These are phyloP conservation scores for Istiophorus platypterus DNA, from an alignment of 2,113 vertebrate species.

Conservation along the genomic window DNA sequence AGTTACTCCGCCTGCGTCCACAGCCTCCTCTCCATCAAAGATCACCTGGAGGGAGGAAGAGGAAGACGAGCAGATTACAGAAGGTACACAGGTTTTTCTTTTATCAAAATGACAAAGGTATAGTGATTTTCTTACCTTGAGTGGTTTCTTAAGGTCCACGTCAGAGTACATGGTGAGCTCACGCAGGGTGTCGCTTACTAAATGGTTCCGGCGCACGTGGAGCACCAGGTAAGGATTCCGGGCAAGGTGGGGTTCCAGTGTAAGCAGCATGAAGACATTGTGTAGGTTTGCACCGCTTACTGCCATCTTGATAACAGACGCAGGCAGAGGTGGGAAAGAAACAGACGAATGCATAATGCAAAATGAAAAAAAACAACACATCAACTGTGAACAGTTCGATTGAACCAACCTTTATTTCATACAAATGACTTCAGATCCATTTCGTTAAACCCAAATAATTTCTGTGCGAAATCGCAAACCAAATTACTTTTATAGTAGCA, in stretches of 20 bases:
- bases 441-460: neutral
- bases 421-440: neutral
- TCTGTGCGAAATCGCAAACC: neutral
- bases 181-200: slow-evolving; percentile 94
- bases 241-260: slow-evolving; percentile 94
- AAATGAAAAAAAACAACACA: neutral
- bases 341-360: neutral
- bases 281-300: slow-evolving; percentile 96
- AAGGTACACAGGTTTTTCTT: neutral
- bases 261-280: slow-evolving; percentile 98
- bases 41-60: slow-evolving; percentile 87
- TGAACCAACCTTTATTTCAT: neutral
- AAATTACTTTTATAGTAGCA: neutral
- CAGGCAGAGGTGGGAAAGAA: neutral
- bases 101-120: neutral
- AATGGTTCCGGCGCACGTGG: slow-evolving; percentile 92
- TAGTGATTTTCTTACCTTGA: slow-evolving; percentile 85
- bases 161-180: slow-evolving; percentile 97
- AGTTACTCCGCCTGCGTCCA: slow-evolving; percentile 95
- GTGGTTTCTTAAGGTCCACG: slow-evolving; percentile 96
- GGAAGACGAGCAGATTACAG: neutral
- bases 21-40: slow-evolving; percentile 96
- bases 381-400: neutral
- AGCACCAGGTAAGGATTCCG: slow-evolving; percentile 96
- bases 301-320: slow-evolving; percentile 87